These are phyloP conservation scores for Loriculus beryllinus DNA, from an alignment of 2,797 vertebrate species.

Conservation along the genomic window DNA sequence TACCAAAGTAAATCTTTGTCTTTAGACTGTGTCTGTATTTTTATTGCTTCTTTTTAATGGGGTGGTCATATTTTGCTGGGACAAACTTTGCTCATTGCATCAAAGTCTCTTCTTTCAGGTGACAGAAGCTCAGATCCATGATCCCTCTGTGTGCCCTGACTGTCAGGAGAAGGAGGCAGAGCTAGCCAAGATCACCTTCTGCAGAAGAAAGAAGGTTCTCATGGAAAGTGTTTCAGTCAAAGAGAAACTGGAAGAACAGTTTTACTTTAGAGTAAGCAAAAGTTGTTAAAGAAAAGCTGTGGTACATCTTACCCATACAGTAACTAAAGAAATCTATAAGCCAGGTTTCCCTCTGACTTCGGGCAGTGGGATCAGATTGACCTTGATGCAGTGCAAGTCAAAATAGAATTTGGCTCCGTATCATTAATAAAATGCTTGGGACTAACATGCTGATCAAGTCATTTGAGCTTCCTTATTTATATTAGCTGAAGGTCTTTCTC, in stretches of 20 bases:
- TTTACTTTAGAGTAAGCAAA: constrained; percentile 56
- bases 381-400: not conserved
- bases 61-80: not conserved
- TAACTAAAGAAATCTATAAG: not conserved
- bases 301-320: not conserved
- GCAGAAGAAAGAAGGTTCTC: constrained; percentile 1
- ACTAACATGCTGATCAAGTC: not conserved
- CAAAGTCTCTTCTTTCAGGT: constrained; percentile 26
- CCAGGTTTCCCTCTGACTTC: not conserved
- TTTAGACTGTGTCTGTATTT: not conserved
- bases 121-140: not conserved
- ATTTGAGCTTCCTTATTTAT: not conserved
- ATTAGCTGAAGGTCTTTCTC: not conserved
- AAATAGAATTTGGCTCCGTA: not conserved
- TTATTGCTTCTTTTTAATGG: not conserved
- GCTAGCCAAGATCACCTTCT: constrained; percentile 43
- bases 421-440: not conserved
- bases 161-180: constrained; percentile 45
- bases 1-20: not conserved
- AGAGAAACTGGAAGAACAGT: constrained; percentile 9
- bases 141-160: not conserved
- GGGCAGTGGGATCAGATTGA: not conserved
- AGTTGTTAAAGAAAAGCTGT: not conserved
- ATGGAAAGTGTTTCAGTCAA: constrained; percentile 30
- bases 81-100: not conserved